Base-by-base conservation (phyloP, 2,888 invertebrate genomes). In the Orchestes rusci region DNA sequence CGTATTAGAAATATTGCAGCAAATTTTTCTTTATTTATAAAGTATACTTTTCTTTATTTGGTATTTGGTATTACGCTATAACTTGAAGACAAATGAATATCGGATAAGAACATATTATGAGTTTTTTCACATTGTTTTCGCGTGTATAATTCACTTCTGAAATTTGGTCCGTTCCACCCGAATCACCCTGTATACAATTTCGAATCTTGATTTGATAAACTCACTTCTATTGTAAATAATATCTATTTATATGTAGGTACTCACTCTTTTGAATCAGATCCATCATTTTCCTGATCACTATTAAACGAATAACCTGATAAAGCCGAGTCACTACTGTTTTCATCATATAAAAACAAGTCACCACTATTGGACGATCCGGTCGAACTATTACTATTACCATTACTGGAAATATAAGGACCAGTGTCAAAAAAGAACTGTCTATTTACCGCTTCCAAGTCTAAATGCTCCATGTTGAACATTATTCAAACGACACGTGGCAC, bases 231-330 rank as follows among this genome's bases (percentile, higher is more conserved):
- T n/a, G n/a, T n/a, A n/a, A n/a, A n/a, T n/a, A n/a, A n/a, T n/a
- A n/a, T 30, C 30, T 30, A 30, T 10, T 30, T 4, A 5, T 12
- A 30, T 5, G 30, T 30, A 13, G 12, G 30, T 38, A 67, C 69
- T 70, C 69, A 83, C 84, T 82, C 77, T 73, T 80, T 82, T 8
- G 73, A 70, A 30, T 77, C 73, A 0, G 79, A 74, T 4, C 39
- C 45, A 53, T 75, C 79, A 63, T 87, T 87, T 64, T 89, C 89
- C 65, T 87, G 86, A 60, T 89, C 88, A 64, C 88, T 88, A 50
- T 82, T 82, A 63, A 84, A 87, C n/a, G 71, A 70, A 50, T 80
- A 74, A 56, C 77, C 79, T 42, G 84, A 83, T 57, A 79, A 79
- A 28, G 58, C 60, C 4, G 77, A 76, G 63, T 79, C 79, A 52